These are phyloP conservation scores for Apis cerana DNA, from an alignment of 1,140 invertebrate genomes.

Conservation along the genomic window DNA sequence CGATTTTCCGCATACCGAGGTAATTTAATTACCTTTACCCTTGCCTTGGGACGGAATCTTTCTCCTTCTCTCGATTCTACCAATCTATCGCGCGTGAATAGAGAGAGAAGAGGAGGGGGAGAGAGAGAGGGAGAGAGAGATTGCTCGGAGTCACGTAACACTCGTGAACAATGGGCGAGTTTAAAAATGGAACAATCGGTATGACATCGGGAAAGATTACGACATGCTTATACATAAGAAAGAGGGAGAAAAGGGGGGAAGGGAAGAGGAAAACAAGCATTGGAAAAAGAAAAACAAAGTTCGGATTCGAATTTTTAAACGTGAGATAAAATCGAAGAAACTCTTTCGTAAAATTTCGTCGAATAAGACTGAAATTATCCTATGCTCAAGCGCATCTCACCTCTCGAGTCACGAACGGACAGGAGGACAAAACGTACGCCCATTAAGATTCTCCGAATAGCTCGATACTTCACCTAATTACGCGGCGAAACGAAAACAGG, in stretches of 20 bases:
- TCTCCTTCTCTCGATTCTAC: not conserved
- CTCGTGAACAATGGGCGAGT: conserved; percentile 1
- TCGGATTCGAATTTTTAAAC: no score
- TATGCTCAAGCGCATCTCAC: not conserved
- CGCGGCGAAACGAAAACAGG: not conserved
- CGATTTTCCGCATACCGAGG: conserved; percentile 20
- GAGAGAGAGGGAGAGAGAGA: not conserved
- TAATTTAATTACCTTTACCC: not conserved
- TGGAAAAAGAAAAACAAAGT: no score
- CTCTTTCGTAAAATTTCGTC: no score
- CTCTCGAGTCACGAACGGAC: not conserved
- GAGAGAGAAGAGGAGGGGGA: no score
- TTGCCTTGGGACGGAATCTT: not conserved
- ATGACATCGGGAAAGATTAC: not conserved
- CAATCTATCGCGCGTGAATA: not conserved
- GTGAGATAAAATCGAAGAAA: no score
- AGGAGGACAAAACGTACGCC: not conserved
- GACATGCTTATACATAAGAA: not conserved
- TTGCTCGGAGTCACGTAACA: not conserved
- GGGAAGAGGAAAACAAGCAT: no score
- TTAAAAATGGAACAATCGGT: conserved; percentile 7
- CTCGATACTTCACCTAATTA: conserved; percentile 13
- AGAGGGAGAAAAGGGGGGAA: no score
- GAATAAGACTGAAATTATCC: no score
- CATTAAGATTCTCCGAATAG: not conserved